Evolutionary conservation across 2,113 vertebrate species (phyloP), one percentile per base, ranked within the genome.

Genomic region (Lamprologus lemairii): DNA sequence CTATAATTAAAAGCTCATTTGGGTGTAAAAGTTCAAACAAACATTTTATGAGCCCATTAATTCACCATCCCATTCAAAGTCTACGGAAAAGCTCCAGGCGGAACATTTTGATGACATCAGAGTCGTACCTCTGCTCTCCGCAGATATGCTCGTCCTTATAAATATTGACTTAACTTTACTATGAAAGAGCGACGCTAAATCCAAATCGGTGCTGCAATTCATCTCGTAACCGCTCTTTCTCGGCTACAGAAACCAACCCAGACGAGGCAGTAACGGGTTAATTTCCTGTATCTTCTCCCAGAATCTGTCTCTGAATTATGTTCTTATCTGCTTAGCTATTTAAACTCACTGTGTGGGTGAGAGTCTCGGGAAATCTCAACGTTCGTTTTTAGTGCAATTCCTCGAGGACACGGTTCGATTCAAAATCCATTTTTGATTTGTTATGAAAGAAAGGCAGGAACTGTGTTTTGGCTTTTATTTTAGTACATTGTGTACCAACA

Each of bases 1-100:
- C 90, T 58, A 87, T 95, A 95, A 95, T 94, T 95, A 95, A 95
- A 95, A 93, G 95, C 94, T 94, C 92, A 93, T 94, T 95, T 94
- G 93, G 90, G 91, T 90, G 90, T 92, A 94, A 93, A 89, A 89
- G 93, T 92, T 95, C 90, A 92, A 94, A 94, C 93, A 95, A 94
- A 95, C 90, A 95, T 91, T 94, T 95, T 88, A 94, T 82, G 92
- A 93, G 88, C 5, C 84, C 89, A 93, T 91, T 94, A 93, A 92
- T 93, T 90, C 88, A 45, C 82, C 2, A 4, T 93, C 90, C 68
- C 80, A 87, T 87, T 93, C 82, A 83, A 7, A 78, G 91, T 94
- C 78, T 82, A 26, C 8, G 37, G 58, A 85, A 82, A 53, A 17
- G 89, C 87, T 83, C 63, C 13, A 35, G 89, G 85, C 87, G 45